phyloP scores from a whole-genome alignment of 1,140 invertebrate genomes.

The Hypsibius dujardini region DNA sequence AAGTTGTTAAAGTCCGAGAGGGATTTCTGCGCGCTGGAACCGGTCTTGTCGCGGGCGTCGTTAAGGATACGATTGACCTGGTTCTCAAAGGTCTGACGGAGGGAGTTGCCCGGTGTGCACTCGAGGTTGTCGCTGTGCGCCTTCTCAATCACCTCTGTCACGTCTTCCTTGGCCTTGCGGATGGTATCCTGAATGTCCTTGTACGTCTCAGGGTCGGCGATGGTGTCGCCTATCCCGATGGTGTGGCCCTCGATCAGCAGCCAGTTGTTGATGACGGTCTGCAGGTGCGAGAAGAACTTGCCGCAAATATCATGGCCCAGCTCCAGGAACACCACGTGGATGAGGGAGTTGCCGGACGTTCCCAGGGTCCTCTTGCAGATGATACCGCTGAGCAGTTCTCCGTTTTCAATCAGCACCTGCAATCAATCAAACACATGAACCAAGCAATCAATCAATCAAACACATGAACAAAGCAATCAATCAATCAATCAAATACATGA shows the following conservation, averaged over 20 bases:
- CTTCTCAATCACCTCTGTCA: slow-evolving; percentile 98
- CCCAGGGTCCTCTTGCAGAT: slow-evolving; percentile 96
- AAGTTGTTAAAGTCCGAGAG: slow-evolving; percentile 98
- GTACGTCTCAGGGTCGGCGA: slow-evolving; percentile 97
- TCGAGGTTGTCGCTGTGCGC: slow-evolving; percentile 99
- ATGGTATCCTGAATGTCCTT: slow-evolving; percentile 94
- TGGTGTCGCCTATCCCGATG: slow-evolving; percentile 81
- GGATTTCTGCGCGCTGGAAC: slow-evolving; percentile 94
- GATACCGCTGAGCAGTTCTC: slow-evolving; percentile 75
- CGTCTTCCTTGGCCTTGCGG: slow-evolving; percentile 94
- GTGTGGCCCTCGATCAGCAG: slow-evolving; percentile 64
- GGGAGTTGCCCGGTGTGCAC: slow-evolving; percentile 91
- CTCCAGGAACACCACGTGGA: slow-evolving; percentile 94
- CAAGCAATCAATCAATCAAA: too few species aligned
- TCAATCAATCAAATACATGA: too few species aligned
- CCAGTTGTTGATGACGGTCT: slow-evolving; percentile 98
- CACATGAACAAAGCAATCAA: too few species aligned
- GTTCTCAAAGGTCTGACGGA: slow-evolving; percentile 70
- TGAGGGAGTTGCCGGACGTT: slow-evolving; percentile 79
- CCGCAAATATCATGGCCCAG: slow-evolving; percentile 92
- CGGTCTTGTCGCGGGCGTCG: slow-evolving; percentile 99
- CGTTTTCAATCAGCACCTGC: slow-evolving; percentile 82
- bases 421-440: slow-evolving; percentile 10
- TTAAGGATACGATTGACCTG: slow-evolving; percentile 95
- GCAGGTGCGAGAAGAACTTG: slow-evolving; percentile 94